Base-by-base conservation (phyloP, 2,797 vertebrate species). In the Pristis pectinata region DNA sequence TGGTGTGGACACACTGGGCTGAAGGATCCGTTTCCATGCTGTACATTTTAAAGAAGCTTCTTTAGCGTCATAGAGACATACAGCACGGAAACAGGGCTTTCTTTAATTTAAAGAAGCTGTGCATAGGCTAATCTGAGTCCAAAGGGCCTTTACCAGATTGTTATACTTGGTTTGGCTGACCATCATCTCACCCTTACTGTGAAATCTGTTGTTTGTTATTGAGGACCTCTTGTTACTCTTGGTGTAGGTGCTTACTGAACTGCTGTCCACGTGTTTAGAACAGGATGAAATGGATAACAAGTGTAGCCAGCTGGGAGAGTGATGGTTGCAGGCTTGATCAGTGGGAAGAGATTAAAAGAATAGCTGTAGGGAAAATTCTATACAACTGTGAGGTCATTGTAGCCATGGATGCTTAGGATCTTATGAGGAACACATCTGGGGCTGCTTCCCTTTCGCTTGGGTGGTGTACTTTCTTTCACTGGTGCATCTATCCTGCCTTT, bases 101-200 rank as follows among this genome's bases (percentile, higher is more conserved):
- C 22, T 49, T 87, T 87, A 24, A 34, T 24, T 30, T 85, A 19
- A 56, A 53, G 82, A 85, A 85, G 9, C 82, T 67, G 59, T 17
- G 61, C 61, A 41, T 67, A 41, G 61, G 24, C n/a, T 61, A 61
- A 34, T 67, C n/a, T 8, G 19, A 41, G 64, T 24, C 6, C 49
- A n/a, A 85, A 56, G 53, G 30, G 27, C 0, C 27, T 87, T 87
- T 87, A 59, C 53, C 53, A 67, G 17, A 67, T 41, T 74, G n/a
- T 11, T 91, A 24, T 91, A 91, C 64, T 91, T 91, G n/a, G 59
- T 91, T 94, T 59, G 53, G 44, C 72, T 59, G 49, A 59, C 94
- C 27, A 82, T 53, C 27, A 94, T 53, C 79, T 64, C 72, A 94
- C 72, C 30, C 59, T 56, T 94, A 53, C 94, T 59, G 74, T 82